Conservation (phyloP, 2,113 vertebrate species). For the Galemys pyrenaicus region DNA sequence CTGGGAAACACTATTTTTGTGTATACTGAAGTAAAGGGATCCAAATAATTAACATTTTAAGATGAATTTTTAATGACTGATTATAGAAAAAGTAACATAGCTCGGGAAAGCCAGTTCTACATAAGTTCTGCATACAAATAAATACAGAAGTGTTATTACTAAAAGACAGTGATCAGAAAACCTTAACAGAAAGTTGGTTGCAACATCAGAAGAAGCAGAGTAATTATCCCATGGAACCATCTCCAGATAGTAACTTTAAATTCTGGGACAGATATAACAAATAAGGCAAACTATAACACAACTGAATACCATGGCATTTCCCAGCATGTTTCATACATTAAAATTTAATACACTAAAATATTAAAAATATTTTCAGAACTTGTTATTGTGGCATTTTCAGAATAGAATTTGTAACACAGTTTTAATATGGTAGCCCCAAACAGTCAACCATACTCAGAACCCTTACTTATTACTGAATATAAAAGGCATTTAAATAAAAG, state of each 20-base stretch:
- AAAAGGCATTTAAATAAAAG: not conserved
- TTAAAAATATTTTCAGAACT: constrained; percentile 21
- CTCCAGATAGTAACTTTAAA: not conserved
- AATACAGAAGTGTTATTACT: not conserved
- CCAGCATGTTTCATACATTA: not conserved
- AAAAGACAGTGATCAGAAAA: not conserved
- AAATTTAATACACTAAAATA: constrained; percentile 42
- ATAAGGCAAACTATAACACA: not conserved
- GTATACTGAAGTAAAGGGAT: constrained; percentile 8
- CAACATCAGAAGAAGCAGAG: not conserved
- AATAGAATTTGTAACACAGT: not conserved
- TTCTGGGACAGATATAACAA: not conserved
- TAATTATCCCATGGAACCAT: not conserved
- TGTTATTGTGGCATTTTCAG: not conserved
- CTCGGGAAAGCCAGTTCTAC: not conserved
- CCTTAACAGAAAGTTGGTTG: not conserved
- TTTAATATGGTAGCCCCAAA: not conserved
- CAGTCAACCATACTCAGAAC: not conserved
- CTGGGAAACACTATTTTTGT: not conserved
- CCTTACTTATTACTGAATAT: not conserved
- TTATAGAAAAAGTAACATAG: constrained; percentile 19
- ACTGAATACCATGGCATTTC: not conserved
- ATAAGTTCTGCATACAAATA: not conserved
- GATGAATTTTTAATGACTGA: not conserved
- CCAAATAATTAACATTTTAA: constrained; percentile 35